Conservation (phyloP, 1,140 invertebrate species). For the Drosophila chauvacae region DNA sequence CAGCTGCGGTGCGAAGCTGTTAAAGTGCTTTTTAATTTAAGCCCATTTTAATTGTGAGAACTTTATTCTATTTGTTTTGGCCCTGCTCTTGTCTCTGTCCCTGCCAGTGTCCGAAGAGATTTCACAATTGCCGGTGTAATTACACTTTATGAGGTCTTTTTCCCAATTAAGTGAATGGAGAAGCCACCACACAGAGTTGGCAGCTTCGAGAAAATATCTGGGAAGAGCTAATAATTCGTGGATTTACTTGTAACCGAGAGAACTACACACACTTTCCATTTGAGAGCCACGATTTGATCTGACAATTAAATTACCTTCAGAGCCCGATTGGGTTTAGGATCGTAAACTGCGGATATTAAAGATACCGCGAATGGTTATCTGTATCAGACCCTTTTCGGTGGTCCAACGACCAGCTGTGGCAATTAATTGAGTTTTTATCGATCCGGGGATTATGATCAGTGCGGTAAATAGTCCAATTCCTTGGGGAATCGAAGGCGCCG, state of each 20-base stretch:
- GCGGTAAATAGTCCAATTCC: conserved; percentile 24
- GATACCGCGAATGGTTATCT: background rate
- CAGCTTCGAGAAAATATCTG: conserved; percentile 14
- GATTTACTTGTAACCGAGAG: background rate
- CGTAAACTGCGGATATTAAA: conserved; percentile 12
- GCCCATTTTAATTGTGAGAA: conserved; percentile 83
- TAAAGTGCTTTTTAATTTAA: conserved; percentile 83
- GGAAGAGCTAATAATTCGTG: background rate
- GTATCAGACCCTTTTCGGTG: conserved; percentile 24
- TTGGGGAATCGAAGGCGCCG: conserved; percentile 49
- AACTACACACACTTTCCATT: conserved; percentile 1
- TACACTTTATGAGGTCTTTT: conserved; percentile 68
- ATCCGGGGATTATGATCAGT: conserved; percentile 55
- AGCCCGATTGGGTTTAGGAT: background rate
- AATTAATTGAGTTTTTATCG: conserved; percentile 80
- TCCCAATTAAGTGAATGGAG: conserved; percentile 49
- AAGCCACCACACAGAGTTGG: conserved; percentile 1
- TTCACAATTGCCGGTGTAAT: conserved; percentile 55
- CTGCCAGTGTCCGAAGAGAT: conserved; percentile 25
- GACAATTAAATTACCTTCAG: conserved; percentile 14
- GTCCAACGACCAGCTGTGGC: conserved; percentile 29
- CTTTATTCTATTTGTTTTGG: conserved; percentile 75
- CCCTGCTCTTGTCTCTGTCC: background rate
- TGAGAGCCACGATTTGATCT: conserved; percentile 5
- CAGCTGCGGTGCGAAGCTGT: conserved; percentile 69